Evolutionary conservation across 1,140 invertebrate species (phyloP).

Genomic region (Conus ventricosus): DNA sequence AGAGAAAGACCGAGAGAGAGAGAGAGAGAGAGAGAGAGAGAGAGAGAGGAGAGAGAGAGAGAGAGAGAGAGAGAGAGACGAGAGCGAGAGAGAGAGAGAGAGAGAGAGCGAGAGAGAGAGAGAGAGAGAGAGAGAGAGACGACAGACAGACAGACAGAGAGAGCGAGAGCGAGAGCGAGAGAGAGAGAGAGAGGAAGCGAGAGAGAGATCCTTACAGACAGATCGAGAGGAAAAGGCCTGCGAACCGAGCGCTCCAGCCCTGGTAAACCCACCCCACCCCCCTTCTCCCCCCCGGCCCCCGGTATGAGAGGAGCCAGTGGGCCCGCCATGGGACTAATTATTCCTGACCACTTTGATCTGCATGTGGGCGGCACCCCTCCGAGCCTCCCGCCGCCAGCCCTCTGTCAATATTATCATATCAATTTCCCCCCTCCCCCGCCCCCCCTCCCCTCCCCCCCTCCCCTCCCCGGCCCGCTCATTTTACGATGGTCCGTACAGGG

Average conservation of each 20-base stretch:
- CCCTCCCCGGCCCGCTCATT: no score
- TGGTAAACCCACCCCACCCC: no score
- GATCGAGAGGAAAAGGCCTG: neutral
- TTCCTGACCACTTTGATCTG: neutral
- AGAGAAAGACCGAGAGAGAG: neutral
- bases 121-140: slow-evolving; percentile 5
- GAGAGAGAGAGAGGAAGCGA: neutral
- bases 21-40: neutral
- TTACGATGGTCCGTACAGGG: no score
- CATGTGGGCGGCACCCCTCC: neutral
- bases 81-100: neutral
- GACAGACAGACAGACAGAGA: neutral
- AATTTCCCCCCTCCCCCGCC: neutral
- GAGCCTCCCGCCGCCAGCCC: neutral
- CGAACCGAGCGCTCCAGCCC: no score
- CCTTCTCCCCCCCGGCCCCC: no score
- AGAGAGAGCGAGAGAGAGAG: neutral
- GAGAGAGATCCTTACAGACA: neutral
- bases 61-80: neutral
- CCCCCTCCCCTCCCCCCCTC: no score
- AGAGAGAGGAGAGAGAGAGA: neutral
- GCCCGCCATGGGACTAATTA: neutral
- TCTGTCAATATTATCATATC: neutral
- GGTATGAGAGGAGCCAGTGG: neutral
- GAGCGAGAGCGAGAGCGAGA: neutral